A percentile compares a stretch with the other conserved stretches of the same genome.
Conservation (phyloP, 2,888 invertebrate genomes). For the Sminthurides aquaticus region DNA sequence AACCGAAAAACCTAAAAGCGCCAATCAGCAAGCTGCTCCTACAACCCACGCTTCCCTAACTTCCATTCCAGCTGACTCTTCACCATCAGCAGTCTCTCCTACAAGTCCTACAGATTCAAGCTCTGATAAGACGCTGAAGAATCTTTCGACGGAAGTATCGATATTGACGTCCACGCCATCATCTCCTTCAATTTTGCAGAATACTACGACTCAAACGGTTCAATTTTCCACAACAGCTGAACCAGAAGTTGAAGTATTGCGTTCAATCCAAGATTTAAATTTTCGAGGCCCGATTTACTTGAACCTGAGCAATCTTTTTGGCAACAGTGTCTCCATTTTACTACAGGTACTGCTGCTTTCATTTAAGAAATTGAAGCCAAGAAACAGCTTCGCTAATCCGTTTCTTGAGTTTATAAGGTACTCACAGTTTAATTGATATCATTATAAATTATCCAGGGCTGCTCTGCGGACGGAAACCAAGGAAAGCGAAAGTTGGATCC, state of each 20-base stretch:
- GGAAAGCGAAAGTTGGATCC: neutral
- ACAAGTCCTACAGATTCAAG: neutral
- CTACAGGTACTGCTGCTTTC: constrained; percentile 8
- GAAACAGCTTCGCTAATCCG: too few relatives aligned
- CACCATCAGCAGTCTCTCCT: neutral
- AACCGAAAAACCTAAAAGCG: neutral
- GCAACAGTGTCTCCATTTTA: neutral
- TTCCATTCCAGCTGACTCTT: neutral
- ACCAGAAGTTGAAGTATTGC: constrained; percentile 9
- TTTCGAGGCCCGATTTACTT: constrained; percentile 12
- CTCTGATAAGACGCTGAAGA: neutral
- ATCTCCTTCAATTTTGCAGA: too few relatives aligned
- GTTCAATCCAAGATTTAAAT: constrained; percentile 16
- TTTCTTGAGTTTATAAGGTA: too few relatives aligned
- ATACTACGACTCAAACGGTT: neutral
- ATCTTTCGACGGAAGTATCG: neutral
- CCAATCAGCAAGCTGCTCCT: neutral
- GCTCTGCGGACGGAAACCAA: neutral
- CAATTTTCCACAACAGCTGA: neutral
- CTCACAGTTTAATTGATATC: too few relatives aligned
- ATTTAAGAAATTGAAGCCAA: too few relatives aligned
- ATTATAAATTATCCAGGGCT: neutral
- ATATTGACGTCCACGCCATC: too few relatives aligned
- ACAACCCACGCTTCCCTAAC: neutral
- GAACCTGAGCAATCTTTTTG: constrained; percentile 10